phyloP scores from a whole-genome alignment of 2,113 vertebrate species.

The Malurus elegans region DNA sequence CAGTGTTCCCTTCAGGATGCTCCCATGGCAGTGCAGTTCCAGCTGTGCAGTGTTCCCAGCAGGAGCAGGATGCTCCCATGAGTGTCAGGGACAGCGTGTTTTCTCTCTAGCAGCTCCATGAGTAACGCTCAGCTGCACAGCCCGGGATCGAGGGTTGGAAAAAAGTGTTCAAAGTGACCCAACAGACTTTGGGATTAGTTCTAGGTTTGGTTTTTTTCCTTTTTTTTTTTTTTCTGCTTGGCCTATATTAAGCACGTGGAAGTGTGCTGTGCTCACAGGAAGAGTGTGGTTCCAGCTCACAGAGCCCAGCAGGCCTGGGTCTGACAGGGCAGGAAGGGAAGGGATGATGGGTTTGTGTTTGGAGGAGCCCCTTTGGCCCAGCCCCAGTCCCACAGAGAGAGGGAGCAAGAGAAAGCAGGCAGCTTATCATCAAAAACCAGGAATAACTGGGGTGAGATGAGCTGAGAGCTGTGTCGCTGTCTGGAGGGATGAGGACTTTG shows the following conservation, averaged over 20 bases:
- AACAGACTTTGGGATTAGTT: background rate
- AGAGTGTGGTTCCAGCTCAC: background rate
- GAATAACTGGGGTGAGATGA: background rate
- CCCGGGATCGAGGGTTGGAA: background rate
- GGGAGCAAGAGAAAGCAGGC: background rate
- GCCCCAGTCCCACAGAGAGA: background rate
- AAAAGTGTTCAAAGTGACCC: background rate
- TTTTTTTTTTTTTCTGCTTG: background rate
- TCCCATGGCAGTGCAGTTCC: background rate
- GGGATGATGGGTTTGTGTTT: background rate
- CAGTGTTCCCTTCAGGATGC: no score
- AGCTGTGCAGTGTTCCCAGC: background rate
- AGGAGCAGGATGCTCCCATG: background rate
- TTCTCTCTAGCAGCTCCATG: background rate
- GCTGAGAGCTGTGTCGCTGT: background rate
- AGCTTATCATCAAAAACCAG: background rate
- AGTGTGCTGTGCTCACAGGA: background rate
- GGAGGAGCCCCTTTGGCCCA: background rate
- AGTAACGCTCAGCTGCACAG: background rate
- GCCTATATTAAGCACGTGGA: rapidly evolving
- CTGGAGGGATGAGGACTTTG: background rate
- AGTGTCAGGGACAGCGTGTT: rapidly evolving
- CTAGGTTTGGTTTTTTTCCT: background rate
- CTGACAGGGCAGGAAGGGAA: rapidly evolving
- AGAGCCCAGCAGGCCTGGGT: background rate